Percentiles rank a stretch among this genome's conserved stretches.
Conservation (phyloP, 2,113 vertebrate genomes). For the Chloroceryle aenea region DNA sequence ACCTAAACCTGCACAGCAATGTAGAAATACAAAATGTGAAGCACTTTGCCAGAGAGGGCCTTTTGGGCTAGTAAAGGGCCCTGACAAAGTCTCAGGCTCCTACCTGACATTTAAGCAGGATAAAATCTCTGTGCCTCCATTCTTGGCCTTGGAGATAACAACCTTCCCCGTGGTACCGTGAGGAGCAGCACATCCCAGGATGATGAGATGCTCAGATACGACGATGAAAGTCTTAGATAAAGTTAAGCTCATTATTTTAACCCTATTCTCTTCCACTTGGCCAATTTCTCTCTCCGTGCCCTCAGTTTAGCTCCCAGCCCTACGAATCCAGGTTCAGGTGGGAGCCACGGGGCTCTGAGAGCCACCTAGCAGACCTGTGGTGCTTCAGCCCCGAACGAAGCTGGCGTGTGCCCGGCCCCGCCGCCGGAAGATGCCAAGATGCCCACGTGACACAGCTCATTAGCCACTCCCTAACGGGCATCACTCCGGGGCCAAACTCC, state of each 20-base stretch:
- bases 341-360: not conserved
- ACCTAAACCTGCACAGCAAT: not conserved
- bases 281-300: not conserved
- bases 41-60: not conserved
- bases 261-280: not conserved
- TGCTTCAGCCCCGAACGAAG: not conserved
- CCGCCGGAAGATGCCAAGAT: accelerated
- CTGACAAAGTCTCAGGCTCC: not conserved
- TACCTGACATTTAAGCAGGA: not conserved
- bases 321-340: not conserved
- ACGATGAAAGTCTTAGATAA: not conserved
- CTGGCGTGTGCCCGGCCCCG: accelerated
- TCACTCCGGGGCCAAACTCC: not conserved
- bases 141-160: not conserved
- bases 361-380: not conserved
- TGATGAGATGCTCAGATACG: not conserved
- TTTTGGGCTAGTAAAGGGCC: not conserved
- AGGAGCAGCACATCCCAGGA: not conserved
- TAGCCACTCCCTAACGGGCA: not conserved
- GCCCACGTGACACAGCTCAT: not conserved
- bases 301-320: not conserved
- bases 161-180: not conserved
- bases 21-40: not conserved
- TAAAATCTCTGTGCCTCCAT: not conserved
- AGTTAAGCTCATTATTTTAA: not conserved